Percentiles rank a stretch among this genome's conserved stretches.
Conservation (phyloP, 1,140 invertebrate genomes). For the Brachionus angularis region DNA sequence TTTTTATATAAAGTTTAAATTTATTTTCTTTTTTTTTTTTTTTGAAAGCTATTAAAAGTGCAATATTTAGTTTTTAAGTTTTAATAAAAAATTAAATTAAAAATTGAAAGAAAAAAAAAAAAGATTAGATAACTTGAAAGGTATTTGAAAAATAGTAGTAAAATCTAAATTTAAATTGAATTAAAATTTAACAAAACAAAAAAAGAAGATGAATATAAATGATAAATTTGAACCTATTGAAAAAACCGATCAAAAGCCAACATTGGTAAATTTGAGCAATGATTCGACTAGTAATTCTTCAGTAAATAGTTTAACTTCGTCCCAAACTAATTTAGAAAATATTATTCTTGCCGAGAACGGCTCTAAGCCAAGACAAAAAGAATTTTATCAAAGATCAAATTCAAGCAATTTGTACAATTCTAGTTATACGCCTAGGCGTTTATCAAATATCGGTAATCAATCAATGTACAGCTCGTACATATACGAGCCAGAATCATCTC, state of each 20-base stretch:
- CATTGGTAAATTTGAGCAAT: neutral
- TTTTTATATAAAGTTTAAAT: too few species aligned
- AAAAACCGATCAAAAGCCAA: conserved; percentile 8
- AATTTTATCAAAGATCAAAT: neutral
- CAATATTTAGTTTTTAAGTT: too few species aligned
- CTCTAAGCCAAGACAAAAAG: neutral
- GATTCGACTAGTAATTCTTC: conserved; percentile 11
- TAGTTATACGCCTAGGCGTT: neutral
- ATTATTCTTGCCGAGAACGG: neutral
- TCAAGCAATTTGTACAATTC: conserved; percentile 9
- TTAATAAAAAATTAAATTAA: too few species aligned
- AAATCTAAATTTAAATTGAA: neutral
- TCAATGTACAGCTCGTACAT: too few species aligned
- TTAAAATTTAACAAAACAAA: neutral
- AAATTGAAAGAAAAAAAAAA: too few species aligned
- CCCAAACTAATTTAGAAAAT: neutral
- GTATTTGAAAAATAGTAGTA: too few species aligned
- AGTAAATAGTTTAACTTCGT: neutral
- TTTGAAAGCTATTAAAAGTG: too few species aligned
- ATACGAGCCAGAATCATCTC: too few species aligned
- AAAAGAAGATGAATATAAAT: conserved; percentile 19
- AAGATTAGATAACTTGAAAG: too few species aligned
- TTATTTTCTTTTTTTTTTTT: too few species aligned
- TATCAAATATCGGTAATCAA: neutral
- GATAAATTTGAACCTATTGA: conserved; percentile 18